phyloP scores from a whole-genome alignment of 1,140 invertebrate species.

The Lerema accius region DNA sequence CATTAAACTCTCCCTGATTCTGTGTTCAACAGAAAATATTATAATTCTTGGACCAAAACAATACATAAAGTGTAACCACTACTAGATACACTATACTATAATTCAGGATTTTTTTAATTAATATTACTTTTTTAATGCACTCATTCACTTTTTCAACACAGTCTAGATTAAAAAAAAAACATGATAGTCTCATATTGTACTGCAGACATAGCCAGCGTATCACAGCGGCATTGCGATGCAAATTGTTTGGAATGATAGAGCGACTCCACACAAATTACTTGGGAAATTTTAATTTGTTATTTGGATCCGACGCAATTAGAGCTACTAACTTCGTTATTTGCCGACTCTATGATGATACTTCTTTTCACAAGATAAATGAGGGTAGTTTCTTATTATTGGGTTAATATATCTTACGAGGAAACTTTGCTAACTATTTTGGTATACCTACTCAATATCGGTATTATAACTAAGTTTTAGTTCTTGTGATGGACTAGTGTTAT shows the following conservation, averaged over 20 bases:
- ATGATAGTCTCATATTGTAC: too few relatives aligned
- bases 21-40: too few relatives aligned
- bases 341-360: constrained; percentile 4
- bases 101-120: too few relatives aligned
- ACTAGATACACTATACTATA: too few relatives aligned
- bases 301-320: constrained; percentile 57
- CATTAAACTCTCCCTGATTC: too few relatives aligned
- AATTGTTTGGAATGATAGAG: constrained; percentile 62
- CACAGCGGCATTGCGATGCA: constrained; percentile 65
- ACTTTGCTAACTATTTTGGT: constrained; percentile 7
- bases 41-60: too few relatives aligned
- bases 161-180: too few relatives aligned
- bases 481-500: neutral
- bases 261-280: constrained; percentile 61
- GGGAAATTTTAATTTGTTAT: constrained; percentile 70
- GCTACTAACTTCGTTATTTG: constrained; percentile 39
- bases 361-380: constrained; percentile 23
- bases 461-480: constrained; percentile 8
- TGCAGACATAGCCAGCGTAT: too few relatives aligned
- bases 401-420: constrained; percentile 10
- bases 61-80: too few relatives aligned
- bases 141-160: too few relatives aligned
- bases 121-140: too few relatives aligned
- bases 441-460: constrained; percentile 7
- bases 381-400: constrained; percentile 16